Percentiles rank a stretch among this genome's conserved stretches.
Evolutionary conservation across 2,113 vertebrate species (phyloP).

Genomic region (Leiothrix lutea): DNA sequence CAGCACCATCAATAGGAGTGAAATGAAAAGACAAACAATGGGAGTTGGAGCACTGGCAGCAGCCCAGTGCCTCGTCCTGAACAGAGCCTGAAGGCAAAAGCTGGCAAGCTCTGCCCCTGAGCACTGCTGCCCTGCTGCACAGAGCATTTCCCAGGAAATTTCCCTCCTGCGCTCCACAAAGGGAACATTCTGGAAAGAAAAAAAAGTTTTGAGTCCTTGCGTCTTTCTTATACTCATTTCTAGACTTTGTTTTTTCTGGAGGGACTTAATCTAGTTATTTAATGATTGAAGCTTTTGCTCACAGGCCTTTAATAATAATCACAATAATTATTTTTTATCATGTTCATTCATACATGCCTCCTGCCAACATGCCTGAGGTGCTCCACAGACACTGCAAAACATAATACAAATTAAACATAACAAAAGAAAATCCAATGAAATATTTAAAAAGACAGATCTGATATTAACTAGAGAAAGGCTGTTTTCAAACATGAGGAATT

Average conservation of each 20-base stretch:
- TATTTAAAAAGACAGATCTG: background rate
- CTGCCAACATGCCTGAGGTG: background rate
- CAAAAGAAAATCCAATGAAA: background rate
- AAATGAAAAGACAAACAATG: background rate
- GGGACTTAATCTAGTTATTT: constrained; percentile 29
- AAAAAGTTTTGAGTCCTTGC: background rate
- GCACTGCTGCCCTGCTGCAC: background rate
- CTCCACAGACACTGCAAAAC: background rate
- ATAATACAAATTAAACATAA: background rate
- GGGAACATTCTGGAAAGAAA: background rate
- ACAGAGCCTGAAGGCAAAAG: background rate
- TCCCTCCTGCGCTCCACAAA: background rate
- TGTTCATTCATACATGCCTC: background rate
- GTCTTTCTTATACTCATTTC: background rate
- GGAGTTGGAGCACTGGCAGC: background rate
- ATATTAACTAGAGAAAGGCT: background rate
- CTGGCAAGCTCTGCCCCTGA: background rate
- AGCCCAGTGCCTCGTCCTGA: background rate
- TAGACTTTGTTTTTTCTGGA: background rate
- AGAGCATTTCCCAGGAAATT: background rate
- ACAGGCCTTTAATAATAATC: constrained; percentile 43
- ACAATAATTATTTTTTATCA: constrained; percentile 22
- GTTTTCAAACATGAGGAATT: background rate
- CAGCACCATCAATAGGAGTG: background rate
- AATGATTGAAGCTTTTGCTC: constrained; percentile 44